These are phyloP conservation scores for Phalera bucephala DNA, from an alignment of 2,888 invertebrate genomes.

Conservation along the genomic window DNA sequence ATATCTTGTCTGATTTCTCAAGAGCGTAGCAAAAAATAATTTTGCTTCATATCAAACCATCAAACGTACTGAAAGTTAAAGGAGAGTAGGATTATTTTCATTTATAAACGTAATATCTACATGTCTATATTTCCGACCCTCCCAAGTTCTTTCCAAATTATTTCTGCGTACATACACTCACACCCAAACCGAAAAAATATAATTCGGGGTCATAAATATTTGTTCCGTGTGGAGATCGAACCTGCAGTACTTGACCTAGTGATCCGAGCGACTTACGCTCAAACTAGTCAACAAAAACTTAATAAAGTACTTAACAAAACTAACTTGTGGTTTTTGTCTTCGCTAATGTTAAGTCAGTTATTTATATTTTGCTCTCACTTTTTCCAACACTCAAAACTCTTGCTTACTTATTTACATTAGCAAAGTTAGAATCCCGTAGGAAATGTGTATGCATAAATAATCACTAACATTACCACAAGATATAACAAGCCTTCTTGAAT, in stretches of 20 bases:
- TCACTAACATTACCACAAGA: neutral
- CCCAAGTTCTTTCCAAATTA: too few relatives aligned
- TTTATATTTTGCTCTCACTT: too few relatives aligned
- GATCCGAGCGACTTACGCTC: too few relatives aligned
- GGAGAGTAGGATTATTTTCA: constrained; percentile 22
- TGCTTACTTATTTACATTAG: neutral
- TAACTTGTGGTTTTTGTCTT: too few relatives aligned
- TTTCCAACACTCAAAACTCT: neutral
- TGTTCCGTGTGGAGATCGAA: too few relatives aligned
- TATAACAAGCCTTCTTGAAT: neutral
- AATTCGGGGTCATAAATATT: too few relatives aligned
- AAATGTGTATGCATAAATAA: neutral
- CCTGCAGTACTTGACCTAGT: too few relatives aligned
- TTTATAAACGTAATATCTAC: neutral
- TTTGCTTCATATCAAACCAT: constrained; percentile 35
- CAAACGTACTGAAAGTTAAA: constrained; percentile 30
- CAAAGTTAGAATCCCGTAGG: neutral
- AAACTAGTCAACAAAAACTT: too few relatives aligned
- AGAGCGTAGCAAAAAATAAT: constrained; percentile 55
- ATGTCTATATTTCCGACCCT: neutral
- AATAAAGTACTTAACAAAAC: too few relatives aligned
- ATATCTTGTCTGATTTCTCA: constrained; percentile 67
- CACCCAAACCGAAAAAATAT: too few relatives aligned
- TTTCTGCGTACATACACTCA: too few relatives aligned
- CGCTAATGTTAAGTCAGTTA: too few relatives aligned